Base-by-base conservation (phyloP, 2,113 vertebrate genomes). In the Apteryx owenii region DNA sequence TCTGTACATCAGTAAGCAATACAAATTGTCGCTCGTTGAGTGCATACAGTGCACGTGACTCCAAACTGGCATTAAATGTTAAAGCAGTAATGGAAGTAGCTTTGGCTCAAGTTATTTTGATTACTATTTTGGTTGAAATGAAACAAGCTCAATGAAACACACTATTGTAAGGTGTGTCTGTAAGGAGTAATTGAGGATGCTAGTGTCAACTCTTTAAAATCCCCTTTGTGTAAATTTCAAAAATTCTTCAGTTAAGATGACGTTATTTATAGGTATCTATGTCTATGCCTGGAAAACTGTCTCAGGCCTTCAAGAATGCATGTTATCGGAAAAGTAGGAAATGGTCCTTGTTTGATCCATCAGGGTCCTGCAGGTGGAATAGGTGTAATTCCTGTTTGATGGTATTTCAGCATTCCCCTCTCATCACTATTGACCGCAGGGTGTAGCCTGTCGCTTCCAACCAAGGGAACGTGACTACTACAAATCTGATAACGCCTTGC, bases 221-320 rank as follows among this genome's bases (percentile, higher is more conserved):
- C 19, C 44, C 40, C 56, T 94, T 92, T 90, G 72, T 94, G 88
- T 94, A 94, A 95, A 96, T 96, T 95, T 89, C 71, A 80, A 88
- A 95, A 94, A 89, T 81, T 95, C 84, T 96, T 95, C 75, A 48
- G 51, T 91, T 89, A 90, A 81, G 79, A 78, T 85, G 85, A 64
- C 68, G 38, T 89, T 97, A 31, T 95, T 96, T 96, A 91, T 95
- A 93, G 91, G 85, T 94, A 85, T 95, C 86, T 96, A 6, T 91
- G 93, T 89, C 93, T 97, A 81, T 88, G 96, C 58, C 80, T 94
- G 88, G 90, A 79, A 92, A 93, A 96, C 38, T 75, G 61, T 90
- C 69, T 91, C 19, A n/a, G 89, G 94, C 81, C 91, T 96, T 93
- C 85, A 95, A 79, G 82, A 85, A 89, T 46, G 53, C 51, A 85